Evolutionary conservation across 1,140 invertebrate species (phyloP).

Genomic region (Pissodes strobi): DNA sequence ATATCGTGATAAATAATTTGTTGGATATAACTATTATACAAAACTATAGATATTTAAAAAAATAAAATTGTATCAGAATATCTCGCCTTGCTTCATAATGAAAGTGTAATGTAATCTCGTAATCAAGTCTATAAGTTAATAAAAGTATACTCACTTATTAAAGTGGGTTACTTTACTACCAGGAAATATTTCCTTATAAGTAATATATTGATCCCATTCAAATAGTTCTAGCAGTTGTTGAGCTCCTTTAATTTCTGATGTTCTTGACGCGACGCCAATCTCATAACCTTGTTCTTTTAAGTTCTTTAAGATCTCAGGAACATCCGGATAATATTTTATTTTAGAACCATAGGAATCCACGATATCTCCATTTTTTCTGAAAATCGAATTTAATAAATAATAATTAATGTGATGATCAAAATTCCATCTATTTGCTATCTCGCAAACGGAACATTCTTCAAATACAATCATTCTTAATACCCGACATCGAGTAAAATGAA

Average conservation of each 20-base stretch:
- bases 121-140: too few species aligned
- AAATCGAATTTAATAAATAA: slow-evolving; percentile 1
- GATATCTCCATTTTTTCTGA: slow-evolving; percentile 58
- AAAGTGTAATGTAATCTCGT: too few species aligned
- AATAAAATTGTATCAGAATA: too few species aligned
- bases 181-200: slow-evolving; percentile 76
- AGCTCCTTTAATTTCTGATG: slow-evolving; percentile 67
- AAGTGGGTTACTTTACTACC: slow-evolving; percentile 74
- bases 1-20: too few species aligned
- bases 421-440: too few species aligned
- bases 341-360: slow-evolving; percentile 59
- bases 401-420: too few species aligned
- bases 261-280: slow-evolving; percentile 70
- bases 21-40: too few species aligned
- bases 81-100: too few species aligned
- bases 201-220: slow-evolving; percentile 72
- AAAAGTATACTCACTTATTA: slow-evolving; percentile 66
- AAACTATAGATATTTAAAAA: too few species aligned
- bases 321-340: slow-evolving; percentile 65
- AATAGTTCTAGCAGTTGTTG: slow-evolving; percentile 69
- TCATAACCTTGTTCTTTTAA: slow-evolving; percentile 62
- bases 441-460: too few species aligned
- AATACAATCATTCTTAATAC: too few species aligned
- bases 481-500: too few species aligned
- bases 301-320: slow-evolving; percentile 64